phyloP scores from a whole-genome alignment of 2,888 invertebrate species.

The Rhamphomyia laevipes region DNA sequence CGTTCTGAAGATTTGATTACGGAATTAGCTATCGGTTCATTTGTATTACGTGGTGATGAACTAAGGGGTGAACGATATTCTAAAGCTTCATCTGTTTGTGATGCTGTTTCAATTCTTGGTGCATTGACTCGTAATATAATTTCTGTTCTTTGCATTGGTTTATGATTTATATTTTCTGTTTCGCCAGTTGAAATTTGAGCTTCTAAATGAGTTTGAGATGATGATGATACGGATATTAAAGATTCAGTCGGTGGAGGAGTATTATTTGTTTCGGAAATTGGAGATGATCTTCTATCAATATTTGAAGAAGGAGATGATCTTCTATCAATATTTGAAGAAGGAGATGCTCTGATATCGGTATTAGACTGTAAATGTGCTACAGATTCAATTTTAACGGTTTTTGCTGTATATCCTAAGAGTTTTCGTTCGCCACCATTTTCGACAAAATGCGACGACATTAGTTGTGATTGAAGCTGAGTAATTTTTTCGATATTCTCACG shows the following conservation, averaged over 20 bases:
- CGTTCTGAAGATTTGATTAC: not conserved
- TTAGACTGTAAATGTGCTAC: not conserved
- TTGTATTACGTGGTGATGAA: not conserved
- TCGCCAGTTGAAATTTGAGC: not conserved
- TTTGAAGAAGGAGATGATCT: no score
- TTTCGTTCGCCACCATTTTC: constrained; percentile 20
- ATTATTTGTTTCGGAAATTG: not conserved
- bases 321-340: no score
- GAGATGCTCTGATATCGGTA: no score
- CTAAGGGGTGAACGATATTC: constrained; percentile 14
- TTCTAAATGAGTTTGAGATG: not conserved
- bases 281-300: not conserved
- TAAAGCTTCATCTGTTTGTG: constrained; percentile 43
- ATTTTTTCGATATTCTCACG: constrained; percentile 37
- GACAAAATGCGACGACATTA: constrained; percentile 35
- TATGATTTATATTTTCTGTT: constrained; percentile 25
- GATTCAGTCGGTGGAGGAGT: no score
- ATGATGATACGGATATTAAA: no score
- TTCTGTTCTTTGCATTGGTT: constrained; percentile 47
- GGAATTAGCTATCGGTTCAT: not conserved
- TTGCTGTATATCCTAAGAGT: constrained; percentile 16
- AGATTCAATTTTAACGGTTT: not conserved
- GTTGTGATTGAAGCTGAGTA: constrained; percentile 34
- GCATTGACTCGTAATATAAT: constrained; percentile 50
- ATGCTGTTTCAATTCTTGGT: constrained; percentile 48